Percentiles rank a stretch among this genome's conserved stretches.
Evolutionary conservation across 2,113 vertebrate genomes (phyloP).

Genomic region (Phainopepla nitens): DNA sequence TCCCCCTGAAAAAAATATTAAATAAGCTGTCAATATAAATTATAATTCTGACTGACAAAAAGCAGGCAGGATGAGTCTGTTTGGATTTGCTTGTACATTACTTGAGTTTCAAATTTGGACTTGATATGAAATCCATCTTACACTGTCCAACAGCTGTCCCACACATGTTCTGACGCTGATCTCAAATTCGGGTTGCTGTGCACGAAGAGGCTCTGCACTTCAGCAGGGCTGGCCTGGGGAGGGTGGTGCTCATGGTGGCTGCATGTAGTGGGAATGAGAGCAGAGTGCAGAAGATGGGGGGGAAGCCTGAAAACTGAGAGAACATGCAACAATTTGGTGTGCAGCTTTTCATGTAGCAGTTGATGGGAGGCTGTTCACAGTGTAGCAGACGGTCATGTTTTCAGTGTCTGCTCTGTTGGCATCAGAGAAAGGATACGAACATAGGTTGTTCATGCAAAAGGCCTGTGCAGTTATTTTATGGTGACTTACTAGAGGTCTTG

Average conservation of each 20-base stretch:
- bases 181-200: not conserved
- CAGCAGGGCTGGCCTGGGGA: not conserved
- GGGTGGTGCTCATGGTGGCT: not conserved
- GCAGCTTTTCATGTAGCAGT: slow-evolving; percentile 21
- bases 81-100: not conserved
- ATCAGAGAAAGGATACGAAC: slow-evolving; percentile 71
- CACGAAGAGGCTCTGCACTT: not conserved
- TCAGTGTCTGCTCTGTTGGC: slow-evolving; percentile 68
- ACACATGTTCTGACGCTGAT: not conserved
- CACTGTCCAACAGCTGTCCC: not conserved
- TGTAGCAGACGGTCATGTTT: slow-evolving; percentile 58
- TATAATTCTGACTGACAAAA: not conserved
- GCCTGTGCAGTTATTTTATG: slow-evolving; percentile 77
- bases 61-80: not conserved
- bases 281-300: not conserved
- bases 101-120: not conserved
- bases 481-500: slow-evolving; percentile 79
- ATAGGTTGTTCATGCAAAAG: slow-evolving; percentile 76
- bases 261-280: not conserved
- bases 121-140: not conserved
- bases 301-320: not conserved
- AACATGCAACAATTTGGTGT: not conserved
- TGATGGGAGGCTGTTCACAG: slow-evolving; percentile 52
- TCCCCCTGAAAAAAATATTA: not conserved
- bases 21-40: not conserved